Percentiles rank a stretch among this genome's conserved stretches.
These are phyloP conservation scores for Falco rusticolus DNA, from an alignment of 2,797 vertebrate genomes.

Conservation along the genomic window DNA sequence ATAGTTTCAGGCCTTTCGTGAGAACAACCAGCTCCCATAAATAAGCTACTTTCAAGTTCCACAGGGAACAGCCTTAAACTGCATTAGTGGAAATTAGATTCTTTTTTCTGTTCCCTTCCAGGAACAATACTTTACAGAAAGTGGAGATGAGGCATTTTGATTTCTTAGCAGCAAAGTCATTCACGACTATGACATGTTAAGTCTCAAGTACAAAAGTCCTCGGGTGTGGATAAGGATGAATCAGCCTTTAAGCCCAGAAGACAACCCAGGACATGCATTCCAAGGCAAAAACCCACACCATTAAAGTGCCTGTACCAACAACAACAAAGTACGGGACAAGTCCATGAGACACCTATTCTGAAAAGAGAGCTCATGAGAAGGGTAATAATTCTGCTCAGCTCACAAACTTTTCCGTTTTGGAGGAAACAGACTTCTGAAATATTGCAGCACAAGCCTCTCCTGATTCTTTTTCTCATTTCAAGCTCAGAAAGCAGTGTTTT, in stretches of 20 bases:
- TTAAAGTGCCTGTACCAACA: neutral
- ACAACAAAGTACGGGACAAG: neutral
- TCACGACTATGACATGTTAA: neutral
- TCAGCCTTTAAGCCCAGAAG: neutral
- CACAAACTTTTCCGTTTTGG: neutral
- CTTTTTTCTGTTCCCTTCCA: neutral
- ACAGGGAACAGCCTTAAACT: neutral
- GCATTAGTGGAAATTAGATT: neutral
- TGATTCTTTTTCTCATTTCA: neutral
- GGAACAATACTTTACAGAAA: neutral
- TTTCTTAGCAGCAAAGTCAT: neutral
- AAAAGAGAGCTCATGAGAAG: neutral
- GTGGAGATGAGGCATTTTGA: neutral
- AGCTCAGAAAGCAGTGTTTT: neutral
- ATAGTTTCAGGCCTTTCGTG: neutral
- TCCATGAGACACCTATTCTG: neutral
- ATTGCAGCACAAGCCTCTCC: neutral
- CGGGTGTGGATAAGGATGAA: neutral
- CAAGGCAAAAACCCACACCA: neutral
- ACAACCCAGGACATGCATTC: neutral
- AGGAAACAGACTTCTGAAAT: neutral
- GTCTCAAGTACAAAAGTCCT: neutral
- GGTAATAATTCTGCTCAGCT: neutral
- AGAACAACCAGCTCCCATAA: neutral
- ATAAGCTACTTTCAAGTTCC: neutral